phyloP scores from a whole-genome alignment of 23 tunicate species.

The Diplosoma virens region DNA sequence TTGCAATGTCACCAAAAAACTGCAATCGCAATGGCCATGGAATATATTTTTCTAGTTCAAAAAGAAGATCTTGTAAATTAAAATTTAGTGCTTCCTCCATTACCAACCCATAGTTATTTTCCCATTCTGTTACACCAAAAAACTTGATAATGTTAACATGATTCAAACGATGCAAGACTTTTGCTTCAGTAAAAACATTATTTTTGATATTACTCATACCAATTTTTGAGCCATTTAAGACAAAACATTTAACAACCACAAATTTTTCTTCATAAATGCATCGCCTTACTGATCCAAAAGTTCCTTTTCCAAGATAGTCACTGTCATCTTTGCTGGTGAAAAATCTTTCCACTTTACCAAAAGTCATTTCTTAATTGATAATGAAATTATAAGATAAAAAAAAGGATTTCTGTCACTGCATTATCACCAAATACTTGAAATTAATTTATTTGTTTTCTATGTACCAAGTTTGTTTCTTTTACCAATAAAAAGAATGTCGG shows the following conservation, averaged over 20 bases:
- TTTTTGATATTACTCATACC: background rate
- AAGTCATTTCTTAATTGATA: no score
- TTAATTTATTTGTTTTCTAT: no score
- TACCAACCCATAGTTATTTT: background rate
- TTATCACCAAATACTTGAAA: no score
- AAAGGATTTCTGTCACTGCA: no score
- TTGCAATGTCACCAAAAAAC: background rate
- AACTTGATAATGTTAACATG: background rate
- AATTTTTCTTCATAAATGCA: background rate
- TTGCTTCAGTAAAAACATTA: background rate
- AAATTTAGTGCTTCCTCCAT: background rate
- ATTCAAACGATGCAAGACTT: background rate
- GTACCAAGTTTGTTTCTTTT: no score
- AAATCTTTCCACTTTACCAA: background rate
- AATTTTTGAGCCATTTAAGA: background rate
- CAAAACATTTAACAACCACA: background rate
- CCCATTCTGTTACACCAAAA: background rate
- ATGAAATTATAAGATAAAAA: no score
- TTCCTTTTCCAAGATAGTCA: background rate
- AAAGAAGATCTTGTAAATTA: background rate
- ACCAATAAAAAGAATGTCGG: no score
- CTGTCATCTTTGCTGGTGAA: background rate
- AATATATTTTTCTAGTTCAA: background rate
- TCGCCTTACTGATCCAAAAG: background rate
- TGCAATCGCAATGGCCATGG: background rate